A percentile compares a stretch with the other conserved stretches of the same genome.
These are phyloP conservation scores for Emmelina monodactyla DNA, from an alignment of 2,888 invertebrate genomes.

Conservation along the genomic window DNA sequence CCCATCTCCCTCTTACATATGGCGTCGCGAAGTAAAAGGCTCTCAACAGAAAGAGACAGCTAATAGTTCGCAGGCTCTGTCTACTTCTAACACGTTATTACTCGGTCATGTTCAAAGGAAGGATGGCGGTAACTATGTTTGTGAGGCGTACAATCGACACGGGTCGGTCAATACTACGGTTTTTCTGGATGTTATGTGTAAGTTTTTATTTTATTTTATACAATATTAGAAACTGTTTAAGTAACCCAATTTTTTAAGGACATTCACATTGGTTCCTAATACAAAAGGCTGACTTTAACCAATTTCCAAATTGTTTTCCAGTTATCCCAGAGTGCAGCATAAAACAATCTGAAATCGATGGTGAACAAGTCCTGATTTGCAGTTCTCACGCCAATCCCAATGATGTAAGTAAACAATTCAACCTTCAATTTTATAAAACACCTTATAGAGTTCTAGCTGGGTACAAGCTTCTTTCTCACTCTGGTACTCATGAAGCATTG, in stretches of 20 bases:
- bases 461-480: too few species aligned
- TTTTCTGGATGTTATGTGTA: conserved; percentile 84
- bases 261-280: not conserved
- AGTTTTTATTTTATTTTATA: conserved; percentile 37
- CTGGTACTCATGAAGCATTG: too few species aligned
- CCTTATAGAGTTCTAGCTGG: too few species aligned
- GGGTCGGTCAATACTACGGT: conserved; percentile 75
- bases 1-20: conserved; percentile 75
- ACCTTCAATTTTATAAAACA: too few species aligned
- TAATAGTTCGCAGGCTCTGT: conserved; percentile 42
- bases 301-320: too few species aligned
- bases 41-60: conserved; percentile 28
- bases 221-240: too few species aligned
- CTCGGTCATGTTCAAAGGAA: conserved; percentile 72
- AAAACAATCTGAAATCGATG: conserved; percentile 74
- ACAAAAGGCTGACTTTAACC: too few species aligned
- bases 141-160: conserved; percentile 81
- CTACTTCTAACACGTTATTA: conserved; percentile 51
- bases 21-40: conserved; percentile 67
- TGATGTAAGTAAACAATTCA: conserved; percentile 66
- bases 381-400: conserved; percentile 83
- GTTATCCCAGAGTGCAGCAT: conserved; percentile 87
- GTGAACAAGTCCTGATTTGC: conserved; percentile 80
- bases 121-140: conserved; percentile 80
- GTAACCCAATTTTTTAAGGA: too few species aligned